These are phyloP conservation scores for Prolemur simus DNA, from an alignment of 2,113 vertebrate species.

Conservation along the genomic window DNA sequence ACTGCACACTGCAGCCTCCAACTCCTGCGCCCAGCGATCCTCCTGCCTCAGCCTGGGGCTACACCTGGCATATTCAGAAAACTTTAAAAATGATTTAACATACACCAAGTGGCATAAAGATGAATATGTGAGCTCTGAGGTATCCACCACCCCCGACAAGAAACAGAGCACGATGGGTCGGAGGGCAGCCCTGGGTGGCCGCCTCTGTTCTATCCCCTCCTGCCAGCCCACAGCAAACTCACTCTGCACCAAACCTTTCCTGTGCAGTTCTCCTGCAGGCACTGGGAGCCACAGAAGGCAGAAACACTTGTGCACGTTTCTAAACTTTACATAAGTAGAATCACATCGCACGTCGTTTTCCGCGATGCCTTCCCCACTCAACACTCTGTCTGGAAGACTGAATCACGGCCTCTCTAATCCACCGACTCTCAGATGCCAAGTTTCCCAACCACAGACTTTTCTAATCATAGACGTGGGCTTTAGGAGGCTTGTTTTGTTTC, in stretches of 20 bases:
- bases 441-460: not conserved
- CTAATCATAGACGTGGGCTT: not conserved
- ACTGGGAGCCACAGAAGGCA: not conserved
- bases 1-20: no score
- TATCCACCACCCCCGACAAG: not conserved
- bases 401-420: not conserved
- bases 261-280: not conserved
- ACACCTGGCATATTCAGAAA: not conserved
- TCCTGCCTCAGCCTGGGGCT: not conserved
- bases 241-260: fast-evolving
- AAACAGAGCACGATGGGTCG: fast-evolving
- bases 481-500: no score
- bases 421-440: not conserved
- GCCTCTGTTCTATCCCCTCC: not conserved
- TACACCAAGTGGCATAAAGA: not conserved
- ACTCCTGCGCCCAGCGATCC: no score
- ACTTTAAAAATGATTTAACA: not conserved
- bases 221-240: not conserved
- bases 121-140: not conserved
- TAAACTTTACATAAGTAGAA: not conserved
- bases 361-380: not conserved
- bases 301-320: not conserved
- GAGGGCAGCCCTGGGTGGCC: not conserved
- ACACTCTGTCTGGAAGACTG: fast-evolving
- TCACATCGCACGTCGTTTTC: not conserved